These are phyloP conservation scores for Girardinichthys multiradiatus DNA, from an alignment of 2,113 vertebrate species.

Conservation along the genomic window DNA sequence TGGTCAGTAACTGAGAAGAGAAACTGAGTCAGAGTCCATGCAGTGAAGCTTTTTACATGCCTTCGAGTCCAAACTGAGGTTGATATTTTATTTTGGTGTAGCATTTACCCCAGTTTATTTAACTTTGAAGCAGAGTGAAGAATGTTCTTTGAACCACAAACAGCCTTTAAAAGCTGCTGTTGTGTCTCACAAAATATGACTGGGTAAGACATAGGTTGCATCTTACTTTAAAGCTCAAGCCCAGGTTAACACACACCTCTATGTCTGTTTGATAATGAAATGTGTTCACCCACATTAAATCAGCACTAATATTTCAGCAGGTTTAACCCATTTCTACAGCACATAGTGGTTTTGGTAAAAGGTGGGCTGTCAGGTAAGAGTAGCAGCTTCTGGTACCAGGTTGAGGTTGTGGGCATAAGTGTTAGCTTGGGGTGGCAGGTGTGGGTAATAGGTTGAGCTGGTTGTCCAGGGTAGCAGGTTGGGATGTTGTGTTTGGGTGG, in stretches of 20 bases:
- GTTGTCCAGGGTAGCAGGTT: too few relatives aligned
- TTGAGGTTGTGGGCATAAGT: too few relatives aligned
- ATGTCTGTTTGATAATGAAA: not conserved
- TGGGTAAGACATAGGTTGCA: too few relatives aligned
- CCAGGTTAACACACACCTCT: not conserved
- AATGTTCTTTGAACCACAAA: too few relatives aligned
- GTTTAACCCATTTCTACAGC: too few relatives aligned
- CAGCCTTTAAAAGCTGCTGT: too few relatives aligned
- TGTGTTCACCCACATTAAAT: not conserved
- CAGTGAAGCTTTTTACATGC: not conserved
- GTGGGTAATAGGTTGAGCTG: not conserved
- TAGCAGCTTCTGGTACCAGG: too few relatives aligned
- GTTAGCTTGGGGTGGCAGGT: too few relatives aligned
- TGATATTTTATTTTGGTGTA: not conserved
- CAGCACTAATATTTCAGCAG: not conserved
- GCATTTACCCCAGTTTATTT: not conserved
- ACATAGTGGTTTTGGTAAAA: too few relatives aligned
- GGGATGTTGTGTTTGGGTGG: too few relatives aligned
- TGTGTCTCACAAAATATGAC: too few relatives aligned
- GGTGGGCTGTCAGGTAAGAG: too few relatives aligned
- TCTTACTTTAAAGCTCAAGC: not conserved
- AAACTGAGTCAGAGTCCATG: not conserved
- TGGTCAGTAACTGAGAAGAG: constrained; percentile 79
- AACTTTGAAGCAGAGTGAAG: not conserved
- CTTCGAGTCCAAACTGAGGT: not conserved